phyloP scores from a whole-genome alignment of 2,888 invertebrate species.

The Dryadula phaetusa region DNA sequence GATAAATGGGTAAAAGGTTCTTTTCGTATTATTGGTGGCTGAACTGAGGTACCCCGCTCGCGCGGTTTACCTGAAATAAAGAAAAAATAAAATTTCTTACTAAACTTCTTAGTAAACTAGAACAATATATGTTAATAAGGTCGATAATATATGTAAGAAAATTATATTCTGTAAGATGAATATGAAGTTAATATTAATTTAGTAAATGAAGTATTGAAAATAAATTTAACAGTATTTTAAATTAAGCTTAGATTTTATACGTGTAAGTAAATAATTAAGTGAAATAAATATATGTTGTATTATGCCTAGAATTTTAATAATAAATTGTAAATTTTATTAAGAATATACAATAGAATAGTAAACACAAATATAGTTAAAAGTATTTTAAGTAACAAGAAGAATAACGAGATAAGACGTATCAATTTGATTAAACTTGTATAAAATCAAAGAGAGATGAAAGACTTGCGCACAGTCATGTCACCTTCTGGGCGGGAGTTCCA shows the following conservation, averaged over 20 bases:
- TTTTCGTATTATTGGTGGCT: constrained; percentile 65
- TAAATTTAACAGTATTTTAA: not conserved
- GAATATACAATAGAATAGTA: too few species aligned
- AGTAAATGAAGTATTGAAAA: not conserved
- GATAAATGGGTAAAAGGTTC: constrained; percentile 88
- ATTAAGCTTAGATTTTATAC: not conserved
- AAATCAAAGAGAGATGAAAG: too few species aligned
- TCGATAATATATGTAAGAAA: not conserved
- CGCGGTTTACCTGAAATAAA: constrained; percentile 78
- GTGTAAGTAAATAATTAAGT: too few species aligned
- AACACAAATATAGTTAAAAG: too few species aligned
- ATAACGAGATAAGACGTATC: too few species aligned
- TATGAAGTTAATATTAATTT: not conserved
- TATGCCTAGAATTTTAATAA: too few species aligned
- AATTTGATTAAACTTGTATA: too few species aligned
- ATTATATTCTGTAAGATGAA: not conserved
- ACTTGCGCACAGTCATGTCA: too few species aligned
- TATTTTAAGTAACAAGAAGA: too few species aligned
- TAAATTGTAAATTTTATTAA: too few species aligned
- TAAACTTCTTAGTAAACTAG: not conserved
- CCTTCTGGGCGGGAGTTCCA: too few species aligned
- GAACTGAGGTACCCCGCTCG: constrained; percentile 69
- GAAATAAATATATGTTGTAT: too few species aligned
- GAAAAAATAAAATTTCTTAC: constrained; percentile 35
- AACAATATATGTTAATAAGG: not conserved